A percentile compares a stretch with the other conserved stretches of the same genome.
phyloP scores from a whole-genome alignment of 2,113 vertebrate genomes.

The Casuarius casuarius region DNA sequence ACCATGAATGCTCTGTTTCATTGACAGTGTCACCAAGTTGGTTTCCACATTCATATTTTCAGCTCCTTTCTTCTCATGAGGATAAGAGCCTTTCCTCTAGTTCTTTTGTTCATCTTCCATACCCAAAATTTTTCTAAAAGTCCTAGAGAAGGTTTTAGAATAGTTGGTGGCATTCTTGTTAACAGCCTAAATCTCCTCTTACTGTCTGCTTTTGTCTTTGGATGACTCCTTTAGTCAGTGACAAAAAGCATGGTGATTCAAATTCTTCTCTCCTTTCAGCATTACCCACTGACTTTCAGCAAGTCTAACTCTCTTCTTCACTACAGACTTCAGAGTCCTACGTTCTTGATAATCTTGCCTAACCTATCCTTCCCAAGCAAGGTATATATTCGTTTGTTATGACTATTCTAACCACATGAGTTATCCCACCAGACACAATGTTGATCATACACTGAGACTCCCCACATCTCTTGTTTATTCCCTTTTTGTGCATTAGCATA shows the following conservation, averaged over 20 bases:
- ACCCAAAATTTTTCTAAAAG: not conserved
- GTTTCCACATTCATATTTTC: not conserved
- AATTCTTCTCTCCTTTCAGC: too few species aligned
- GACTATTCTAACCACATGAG: too few species aligned
- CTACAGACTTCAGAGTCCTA: too few species aligned
- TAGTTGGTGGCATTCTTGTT: not conserved
- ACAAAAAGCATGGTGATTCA: too few species aligned
- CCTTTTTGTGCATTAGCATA: not conserved
- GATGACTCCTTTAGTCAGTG: not conserved
- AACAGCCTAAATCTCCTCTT: not conserved
- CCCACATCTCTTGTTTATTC: not conserved
- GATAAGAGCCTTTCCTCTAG: not conserved
- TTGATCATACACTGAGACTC: not conserved
- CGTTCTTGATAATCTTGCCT: too few species aligned
- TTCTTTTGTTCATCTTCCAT: not conserved
- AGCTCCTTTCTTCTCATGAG: not conserved
- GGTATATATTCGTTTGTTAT: too few species aligned
- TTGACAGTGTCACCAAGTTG: not conserved
- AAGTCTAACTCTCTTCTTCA: too few species aligned
- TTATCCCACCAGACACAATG: too few species aligned
- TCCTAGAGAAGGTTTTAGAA: not conserved
- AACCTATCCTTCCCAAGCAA: too few species aligned
- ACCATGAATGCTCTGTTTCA: not conserved
- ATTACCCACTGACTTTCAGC: too few species aligned
- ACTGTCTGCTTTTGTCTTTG: not conserved